Evolutionary conservation across 1,140 invertebrate species (phyloP), one percentile per base, ranked within the genome.

Genomic region (Drosophila orosa): DNA sequence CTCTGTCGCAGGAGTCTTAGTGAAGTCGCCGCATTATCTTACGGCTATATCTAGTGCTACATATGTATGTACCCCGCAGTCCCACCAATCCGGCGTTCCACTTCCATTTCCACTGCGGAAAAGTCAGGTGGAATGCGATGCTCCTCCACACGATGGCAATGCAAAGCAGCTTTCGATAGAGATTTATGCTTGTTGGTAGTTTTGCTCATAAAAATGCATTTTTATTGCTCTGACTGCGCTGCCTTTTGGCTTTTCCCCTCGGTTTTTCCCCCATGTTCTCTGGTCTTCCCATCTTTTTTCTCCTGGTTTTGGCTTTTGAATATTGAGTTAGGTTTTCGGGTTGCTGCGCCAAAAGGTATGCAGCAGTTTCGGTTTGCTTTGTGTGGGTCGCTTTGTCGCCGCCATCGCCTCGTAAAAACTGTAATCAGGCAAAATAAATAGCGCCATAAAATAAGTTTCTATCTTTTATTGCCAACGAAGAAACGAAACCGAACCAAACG

Each of bases 131-230:
- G 25, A 37, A 40, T 68, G 47, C 25, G 25, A 9, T 17, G 40
- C 40, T 39, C 24, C 61, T 24, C 68, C 52, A 65, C 61, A 47
- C 60, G 68, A 66, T 76, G 59, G 80, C 78, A 81, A 86, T 85
- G 83, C 83, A 89, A 89, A 89, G 84, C 84, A 89, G 84, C 84
- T 90, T 89, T 89, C 84, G 84, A 89, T 89, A 90, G 79, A 89
- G 84, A 89, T 89, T 89, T 89, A 89, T 89, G 85, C 80, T 89
- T 89, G 84, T 89, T 89, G 85, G 80, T 89, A 89, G 84, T 89
- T 89, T 90, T 89, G 84, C 84, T 89, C 84, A 89, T 89, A 89
- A 89, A 89, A 89, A 89, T 89, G 85, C 77, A 89, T 90, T 89
- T 89, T 89, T 89, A 89, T 89, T 89, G 84, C 84, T 82, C 81